Evolutionary conservation across 1,140 invertebrate genomes (phyloP).

Genomic region (Parapsyche elsis): DNA sequence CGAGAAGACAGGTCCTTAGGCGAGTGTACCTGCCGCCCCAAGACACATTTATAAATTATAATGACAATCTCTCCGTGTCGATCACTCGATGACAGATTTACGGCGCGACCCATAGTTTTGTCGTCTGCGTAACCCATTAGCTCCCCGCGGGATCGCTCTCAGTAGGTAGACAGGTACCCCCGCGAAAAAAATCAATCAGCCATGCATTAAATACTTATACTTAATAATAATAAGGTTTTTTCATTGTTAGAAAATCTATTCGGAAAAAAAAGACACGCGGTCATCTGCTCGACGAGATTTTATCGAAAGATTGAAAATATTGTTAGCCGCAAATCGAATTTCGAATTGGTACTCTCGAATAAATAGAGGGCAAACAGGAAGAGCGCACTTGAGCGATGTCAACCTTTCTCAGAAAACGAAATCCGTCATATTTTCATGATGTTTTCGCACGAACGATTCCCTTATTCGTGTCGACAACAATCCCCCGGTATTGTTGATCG

Average conservation of each 20-base stretch:
- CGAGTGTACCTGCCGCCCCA: neutral
- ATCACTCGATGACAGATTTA: conserved; percentile 10
- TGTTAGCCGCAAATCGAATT: neutral
- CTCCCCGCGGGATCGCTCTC: too few species aligned
- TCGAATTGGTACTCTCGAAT: neutral
- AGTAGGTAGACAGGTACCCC: too few species aligned
- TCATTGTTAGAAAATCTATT: too few species aligned
- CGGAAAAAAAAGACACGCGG: too few species aligned
- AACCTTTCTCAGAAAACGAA: conserved; percentile 9
- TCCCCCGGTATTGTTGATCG: neutral
- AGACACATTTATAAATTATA: conserved; percentile 24
- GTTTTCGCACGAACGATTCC: conserved; percentile 10
- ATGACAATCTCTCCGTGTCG: conserved; percentile 1
- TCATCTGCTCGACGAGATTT: too few species aligned
- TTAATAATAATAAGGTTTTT: too few species aligned
- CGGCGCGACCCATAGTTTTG: neutral
- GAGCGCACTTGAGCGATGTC: conserved; percentile 15
- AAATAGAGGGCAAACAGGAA: neutral
- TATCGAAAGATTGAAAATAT: neutral
- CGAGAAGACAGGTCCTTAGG: conserved; percentile 7
- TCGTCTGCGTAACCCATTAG: neutral
- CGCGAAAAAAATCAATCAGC: too few species aligned
- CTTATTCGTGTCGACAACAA: neutral
- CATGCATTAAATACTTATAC: too few species aligned
- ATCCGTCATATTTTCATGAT: conserved; percentile 18